Base-by-base conservation (phyloP, 2,888 invertebrate genomes). In the Thumatha senex region DNA sequence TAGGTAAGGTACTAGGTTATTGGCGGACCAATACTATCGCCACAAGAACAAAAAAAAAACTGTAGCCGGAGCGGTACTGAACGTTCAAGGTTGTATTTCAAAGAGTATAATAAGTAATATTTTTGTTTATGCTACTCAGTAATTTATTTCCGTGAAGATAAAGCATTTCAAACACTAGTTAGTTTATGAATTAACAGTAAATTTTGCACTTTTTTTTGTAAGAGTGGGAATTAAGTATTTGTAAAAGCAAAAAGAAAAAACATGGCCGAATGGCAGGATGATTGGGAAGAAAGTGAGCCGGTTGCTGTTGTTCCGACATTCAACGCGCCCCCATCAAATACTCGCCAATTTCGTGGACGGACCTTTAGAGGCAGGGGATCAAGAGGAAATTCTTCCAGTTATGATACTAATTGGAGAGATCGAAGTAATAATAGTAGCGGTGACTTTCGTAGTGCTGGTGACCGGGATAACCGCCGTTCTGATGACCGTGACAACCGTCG, bases 191-290 rank as follows among this genome's bases (percentile, higher is more conserved):
- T 4, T 4, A 5, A 24, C 18, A 24, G 5, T 24, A 24, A 4
- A 24, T 24, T 24, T 24, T 5, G 18, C 18, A 24, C 3, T 24
- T 4, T 24, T 5, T 5, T 24, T 4, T 4, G 2, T 4, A 24
- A 24, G 18, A 5, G 2, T 24, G 5, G 5, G 18, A 24, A 24
- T 24, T 24, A 24, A 24, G 3, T 4, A 14, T 36, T 36, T 45
- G 1, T 33, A 24, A 35, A 24, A 24, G 5, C 3, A 4, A 24
- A 2, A 24, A 24, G 18, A 67, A 58, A 47, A 85, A 67, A 60
- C 50, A 86, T 82, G 80, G 75, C 78, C 51, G 82, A 82, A 60
- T 81, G 76, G 66, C 81, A 84, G 54, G 84, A 86, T 31, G 83
- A 86, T 56, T 82, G 85, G 77, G 81, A 78, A 57, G 81, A 78